Evolutionary conservation across 1,140 invertebrate genomes (phyloP).

Genomic region (Leptoteleia sp.): DNA sequence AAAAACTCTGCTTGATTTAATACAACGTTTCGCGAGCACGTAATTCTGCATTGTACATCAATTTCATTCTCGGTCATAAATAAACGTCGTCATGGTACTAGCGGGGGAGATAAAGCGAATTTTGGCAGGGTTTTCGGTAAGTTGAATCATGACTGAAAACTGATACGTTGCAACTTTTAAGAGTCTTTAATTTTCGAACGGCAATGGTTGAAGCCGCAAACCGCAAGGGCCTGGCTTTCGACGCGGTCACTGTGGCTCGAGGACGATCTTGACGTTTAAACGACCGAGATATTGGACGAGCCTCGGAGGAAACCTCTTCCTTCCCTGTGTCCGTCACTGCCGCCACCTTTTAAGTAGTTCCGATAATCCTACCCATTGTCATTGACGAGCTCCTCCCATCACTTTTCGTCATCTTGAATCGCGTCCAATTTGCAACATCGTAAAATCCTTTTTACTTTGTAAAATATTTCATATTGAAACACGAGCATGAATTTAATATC

Average conservation of each 20-base stretch:
- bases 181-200: conserved; percentile 55
- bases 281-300: conserved; percentile 60
- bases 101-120: conserved; percentile 10
- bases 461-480: too few relatives aligned
- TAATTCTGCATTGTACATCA: not conserved
- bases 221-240: conserved; percentile 63
- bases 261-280: conserved; percentile 67
- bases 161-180: conserved; percentile 51
- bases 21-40: too few relatives aligned
- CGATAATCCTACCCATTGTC: conserved; percentile 46
- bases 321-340: conserved; percentile 28
- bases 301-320: conserved; percentile 47
- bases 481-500: too few relatives aligned
- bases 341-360: conserved; percentile 49
- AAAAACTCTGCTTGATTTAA: too few relatives aligned
- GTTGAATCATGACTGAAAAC: conserved; percentile 21
- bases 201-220: conserved; percentile 54
- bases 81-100: not conserved
- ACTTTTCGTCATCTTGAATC: conserved; percentile 43
- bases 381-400: conserved; percentile 30
- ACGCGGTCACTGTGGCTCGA: conserved; percentile 61
- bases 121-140: conserved; percentile 25
- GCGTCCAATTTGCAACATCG: conserved; percentile 14
- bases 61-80: not conserved
- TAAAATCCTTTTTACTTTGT: not conserved